These are phyloP conservation scores for Hyles vespertilio DNA, from an alignment of 1,140 invertebrate species.

Conservation along the genomic window DNA sequence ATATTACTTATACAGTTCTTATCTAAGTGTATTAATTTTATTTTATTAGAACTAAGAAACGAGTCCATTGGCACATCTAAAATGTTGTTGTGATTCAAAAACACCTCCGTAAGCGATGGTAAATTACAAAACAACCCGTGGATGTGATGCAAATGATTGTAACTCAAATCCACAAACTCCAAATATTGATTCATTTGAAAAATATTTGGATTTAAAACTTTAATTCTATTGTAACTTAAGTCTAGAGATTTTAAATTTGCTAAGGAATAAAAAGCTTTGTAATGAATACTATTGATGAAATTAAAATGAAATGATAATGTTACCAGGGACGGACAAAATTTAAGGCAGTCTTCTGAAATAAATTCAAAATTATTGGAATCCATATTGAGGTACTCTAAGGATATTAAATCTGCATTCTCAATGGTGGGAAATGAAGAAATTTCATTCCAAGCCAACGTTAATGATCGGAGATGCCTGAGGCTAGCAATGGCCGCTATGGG, in stretches of 20 bases:
- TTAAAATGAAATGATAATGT: constrained; percentile 91
- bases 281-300: constrained; percentile 86
- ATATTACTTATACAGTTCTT: constrained; percentile 67
- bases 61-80: constrained; percentile 89
- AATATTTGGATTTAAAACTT: constrained; percentile 83
- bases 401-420: constrained; percentile 82
- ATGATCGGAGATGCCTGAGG: constrained; percentile 82
- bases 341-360: constrained; percentile 87
- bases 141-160: constrained; percentile 93
- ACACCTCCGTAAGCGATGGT: constrained; percentile 85
- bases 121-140: constrained; percentile 87
- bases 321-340: constrained; percentile 87
- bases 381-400: constrained; percentile 87
- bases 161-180: constrained; percentile 88
- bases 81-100: constrained; percentile 93
- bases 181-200: constrained; percentile 86
- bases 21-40: constrained; percentile 62
- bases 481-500: constrained; percentile 87
- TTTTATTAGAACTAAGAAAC: constrained; percentile 84
- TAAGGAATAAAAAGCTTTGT: constrained; percentile 85
- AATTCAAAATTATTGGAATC: constrained; percentile 92
- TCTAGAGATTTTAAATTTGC: constrained; percentile 88
- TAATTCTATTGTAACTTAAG: constrained; percentile 91
- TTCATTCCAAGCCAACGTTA: constrained; percentile 90
- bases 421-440: constrained; percentile 79